Percentiles rank a stretch among this genome's conserved stretches.
Conservation (phyloP, 2,797 vertebrate species). For the Pseudochirops corinnae region DNA sequence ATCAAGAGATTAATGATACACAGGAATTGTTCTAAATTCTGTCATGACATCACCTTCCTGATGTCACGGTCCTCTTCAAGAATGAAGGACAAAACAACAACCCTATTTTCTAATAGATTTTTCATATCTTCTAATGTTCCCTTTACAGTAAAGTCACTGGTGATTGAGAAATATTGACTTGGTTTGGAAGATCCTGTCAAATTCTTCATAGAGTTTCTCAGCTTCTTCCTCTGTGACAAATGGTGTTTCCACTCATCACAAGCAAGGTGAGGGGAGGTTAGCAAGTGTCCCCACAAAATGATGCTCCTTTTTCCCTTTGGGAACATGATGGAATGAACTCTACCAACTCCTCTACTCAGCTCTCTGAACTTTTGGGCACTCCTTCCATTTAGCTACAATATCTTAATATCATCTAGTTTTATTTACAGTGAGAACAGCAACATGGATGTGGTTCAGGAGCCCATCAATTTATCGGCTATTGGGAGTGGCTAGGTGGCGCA, state of each 20-base stretch:
- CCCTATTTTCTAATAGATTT: not conserved
- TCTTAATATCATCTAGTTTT: not conserved
- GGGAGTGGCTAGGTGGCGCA: not conserved
- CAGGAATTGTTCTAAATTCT: not conserved
- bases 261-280: not conserved
- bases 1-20: not conserved
- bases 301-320: not conserved
- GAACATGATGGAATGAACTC: not conserved
- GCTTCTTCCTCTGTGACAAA: not conserved
- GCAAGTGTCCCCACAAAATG: not conserved
- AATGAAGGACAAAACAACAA: not conserved
- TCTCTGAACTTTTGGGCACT: not conserved
- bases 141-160: not conserved
- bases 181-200: not conserved
- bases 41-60: too few relatives aligned
- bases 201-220: not conserved
- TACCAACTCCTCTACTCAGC: not conserved
- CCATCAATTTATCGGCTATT: not conserved
- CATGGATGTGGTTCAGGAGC: not conserved
- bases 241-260: not conserved
- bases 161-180: not conserved
- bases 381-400: not conserved
- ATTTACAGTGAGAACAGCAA: not conserved
- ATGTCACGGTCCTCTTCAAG: too few relatives aligned
- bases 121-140: not conserved